Conservation (phyloP, 2,113 vertebrate genomes). For the Cyrtonyx montezumae region DNA sequence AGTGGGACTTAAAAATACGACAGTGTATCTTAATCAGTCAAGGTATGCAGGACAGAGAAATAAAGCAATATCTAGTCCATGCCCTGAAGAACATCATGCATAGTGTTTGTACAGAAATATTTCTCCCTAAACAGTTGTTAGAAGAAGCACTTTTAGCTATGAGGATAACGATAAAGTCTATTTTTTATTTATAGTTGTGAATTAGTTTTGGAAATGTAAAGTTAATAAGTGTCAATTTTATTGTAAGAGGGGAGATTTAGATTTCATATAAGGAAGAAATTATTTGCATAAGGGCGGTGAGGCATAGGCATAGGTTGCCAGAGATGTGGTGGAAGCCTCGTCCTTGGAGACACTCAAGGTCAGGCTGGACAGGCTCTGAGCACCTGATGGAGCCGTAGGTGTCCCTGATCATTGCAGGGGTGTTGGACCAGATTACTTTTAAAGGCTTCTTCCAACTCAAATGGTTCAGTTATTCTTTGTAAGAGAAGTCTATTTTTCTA, state of each 20-base stretch:
- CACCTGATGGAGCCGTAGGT: too few relatives aligned
- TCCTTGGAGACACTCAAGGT: too few relatives aligned
- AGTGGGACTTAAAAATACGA: background rate
- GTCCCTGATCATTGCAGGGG: too few relatives aligned
- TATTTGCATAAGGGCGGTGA: too few relatives aligned
- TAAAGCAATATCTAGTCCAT: background rate
- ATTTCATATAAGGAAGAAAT: too few relatives aligned
- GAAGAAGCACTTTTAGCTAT: background rate
- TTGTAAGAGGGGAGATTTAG: background rate
- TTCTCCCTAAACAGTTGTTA: background rate
- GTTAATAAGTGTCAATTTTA: background rate
- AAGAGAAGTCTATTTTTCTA: background rate
- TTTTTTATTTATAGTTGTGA: background rate
- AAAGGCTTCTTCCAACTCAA: too few relatives aligned
- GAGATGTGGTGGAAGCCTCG: too few relatives aligned
- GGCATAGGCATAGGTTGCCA: too few relatives aligned
- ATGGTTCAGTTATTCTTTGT: too few relatives aligned
- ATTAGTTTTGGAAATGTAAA: background rate
- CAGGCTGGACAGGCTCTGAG: too few relatives aligned
- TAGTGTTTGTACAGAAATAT: background rate
- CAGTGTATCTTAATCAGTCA: too few relatives aligned
- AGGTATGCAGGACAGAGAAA: background rate
- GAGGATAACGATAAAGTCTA: background rate
- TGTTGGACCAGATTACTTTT: too few relatives aligned
- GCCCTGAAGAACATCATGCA: background rate